These are phyloP conservation scores for Apostichopus parvimensis DNA, from an alignment of 35 echinoderm and acorn worm species.

Conservation along the genomic window DNA sequence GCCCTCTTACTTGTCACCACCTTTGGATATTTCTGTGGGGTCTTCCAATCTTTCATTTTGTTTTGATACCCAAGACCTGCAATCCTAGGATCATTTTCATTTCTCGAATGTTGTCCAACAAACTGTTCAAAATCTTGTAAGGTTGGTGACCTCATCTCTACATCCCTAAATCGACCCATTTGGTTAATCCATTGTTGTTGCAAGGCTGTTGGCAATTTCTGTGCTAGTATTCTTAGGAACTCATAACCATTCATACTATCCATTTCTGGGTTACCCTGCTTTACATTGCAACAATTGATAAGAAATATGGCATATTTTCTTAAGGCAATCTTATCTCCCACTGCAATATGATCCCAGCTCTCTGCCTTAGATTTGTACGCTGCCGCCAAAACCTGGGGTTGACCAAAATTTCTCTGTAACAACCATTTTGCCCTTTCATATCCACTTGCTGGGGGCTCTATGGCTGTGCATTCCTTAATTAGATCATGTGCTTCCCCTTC, in stretches of 20 bases:
- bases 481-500: constrained; percentile 55
- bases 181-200: constrained; percentile 62
- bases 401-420: constrained; percentile 58
- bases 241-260: constrained; percentile 41
- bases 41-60: constrained; percentile 10
- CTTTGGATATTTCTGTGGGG: background rate
- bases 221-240: constrained; percentile 28
- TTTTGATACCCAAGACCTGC: constrained; percentile 41
- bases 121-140: constrained; percentile 63
- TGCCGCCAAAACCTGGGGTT: constrained; percentile 45
- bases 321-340: background rate
- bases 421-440: constrained; percentile 46
- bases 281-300: too few relatives aligned
- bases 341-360: constrained; percentile 41
- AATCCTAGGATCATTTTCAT: constrained; percentile 56
- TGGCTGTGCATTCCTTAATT: constrained; percentile 40
- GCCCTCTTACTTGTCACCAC: background rate
- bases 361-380: constrained; percentile 57
- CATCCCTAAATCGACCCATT: constrained; percentile 26
- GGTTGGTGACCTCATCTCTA: constrained; percentile 25
- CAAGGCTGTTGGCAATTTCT: constrained; percentile 48
- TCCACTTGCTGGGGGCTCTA: constrained; percentile 5
- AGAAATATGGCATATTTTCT: too few relatives aligned
- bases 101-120: constrained; percentile 50
- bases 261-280: too few relatives aligned